These are phyloP conservation scores for Resseliella maxima DNA, from an alignment of 2,888 invertebrate species.

Conservation along the genomic window DNA sequence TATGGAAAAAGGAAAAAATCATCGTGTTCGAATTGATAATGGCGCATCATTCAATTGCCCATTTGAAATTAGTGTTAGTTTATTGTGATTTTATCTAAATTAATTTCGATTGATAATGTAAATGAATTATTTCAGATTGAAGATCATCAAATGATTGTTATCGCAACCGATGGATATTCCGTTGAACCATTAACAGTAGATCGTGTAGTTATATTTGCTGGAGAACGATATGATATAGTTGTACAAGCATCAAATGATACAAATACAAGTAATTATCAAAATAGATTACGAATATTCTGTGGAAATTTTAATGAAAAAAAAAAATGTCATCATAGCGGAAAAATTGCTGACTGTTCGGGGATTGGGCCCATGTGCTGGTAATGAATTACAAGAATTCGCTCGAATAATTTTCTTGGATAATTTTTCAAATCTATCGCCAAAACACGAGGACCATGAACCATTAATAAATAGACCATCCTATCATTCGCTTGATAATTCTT, in stretches of 20 bases:
- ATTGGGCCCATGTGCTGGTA: neutral
- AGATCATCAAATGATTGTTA: constrained; percentile 59
- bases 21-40: neutral
- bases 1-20: neutral
- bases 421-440: neutral
- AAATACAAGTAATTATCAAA: neutral
- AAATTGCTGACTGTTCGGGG: neutral
- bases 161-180: constrained; percentile 65
- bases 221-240: constrained; percentile 70
- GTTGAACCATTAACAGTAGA: constrained; percentile 62
- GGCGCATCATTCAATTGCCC: neutral
- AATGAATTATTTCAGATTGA: neutral
- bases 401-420: neutral
- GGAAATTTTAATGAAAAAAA: neutral
- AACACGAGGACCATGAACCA: neutral
- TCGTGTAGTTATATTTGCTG: constrained; percentile 65
- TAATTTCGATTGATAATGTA: too few relatives aligned
- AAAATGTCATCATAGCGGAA: neutral
- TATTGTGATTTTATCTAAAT: too few relatives aligned
- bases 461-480: neutral
- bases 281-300: neutral
- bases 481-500: neutral
- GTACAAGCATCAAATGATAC: constrained; percentile 63
- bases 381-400: neutral
- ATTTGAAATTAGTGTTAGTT: neutral